phyloP scores from a whole-genome alignment of 1,140 invertebrate species.

The Leptestheria dahalacensis region DNA sequence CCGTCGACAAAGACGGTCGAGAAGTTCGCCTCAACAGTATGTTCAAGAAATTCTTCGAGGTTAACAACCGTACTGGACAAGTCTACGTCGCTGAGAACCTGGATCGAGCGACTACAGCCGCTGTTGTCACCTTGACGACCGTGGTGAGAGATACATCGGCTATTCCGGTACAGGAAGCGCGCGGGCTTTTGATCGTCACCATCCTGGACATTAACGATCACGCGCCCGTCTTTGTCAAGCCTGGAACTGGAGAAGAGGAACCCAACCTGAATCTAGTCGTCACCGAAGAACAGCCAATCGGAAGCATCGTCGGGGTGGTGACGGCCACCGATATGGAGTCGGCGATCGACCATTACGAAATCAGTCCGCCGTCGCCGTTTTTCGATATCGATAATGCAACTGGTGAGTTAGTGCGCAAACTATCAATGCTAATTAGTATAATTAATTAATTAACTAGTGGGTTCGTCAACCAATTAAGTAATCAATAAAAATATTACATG shows the following conservation, averaged over 20 bases:
- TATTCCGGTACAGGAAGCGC: slow-evolving; percentile 54
- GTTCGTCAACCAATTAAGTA: no score
- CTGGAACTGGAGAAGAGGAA: slow-evolving; percentile 54
- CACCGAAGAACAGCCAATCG: slow-evolving; percentile 66
- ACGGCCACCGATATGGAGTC: slow-evolving; percentile 68
- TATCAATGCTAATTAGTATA: slow-evolving; percentile 9
- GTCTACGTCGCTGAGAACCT: slow-evolving; percentile 49
- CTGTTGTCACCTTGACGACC: slow-evolving; percentile 57
- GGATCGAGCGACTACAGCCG: slow-evolving; percentile 46
- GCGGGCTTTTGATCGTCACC: slow-evolving; percentile 63
- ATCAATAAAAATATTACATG: no score
- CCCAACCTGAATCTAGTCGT: slow-evolving; percentile 48
- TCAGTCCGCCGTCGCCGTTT: slow-evolving; percentile 52
- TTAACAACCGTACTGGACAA: slow-evolving; percentile 49
- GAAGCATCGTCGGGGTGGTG: slow-evolving; percentile 60
- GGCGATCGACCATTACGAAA: slow-evolving; percentile 56
- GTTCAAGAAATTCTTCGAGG: slow-evolving; percentile 47
- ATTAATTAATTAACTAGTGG: no score
- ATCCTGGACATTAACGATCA: slow-evolving; percentile 65
- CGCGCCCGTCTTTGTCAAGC: slow-evolving; percentile 44
- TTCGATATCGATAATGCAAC: slow-evolving; percentile 46
- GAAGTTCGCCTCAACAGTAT: slow-evolving; percentile 34
- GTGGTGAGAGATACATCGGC: slow-evolving; percentile 65
- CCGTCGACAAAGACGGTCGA: slow-evolving; percentile 66
- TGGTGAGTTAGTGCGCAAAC: slow-evolving; percentile 15